Evolutionary conservation across 2,888 invertebrate species (phyloP).

Genomic region (Artemia sp.): DNA sequence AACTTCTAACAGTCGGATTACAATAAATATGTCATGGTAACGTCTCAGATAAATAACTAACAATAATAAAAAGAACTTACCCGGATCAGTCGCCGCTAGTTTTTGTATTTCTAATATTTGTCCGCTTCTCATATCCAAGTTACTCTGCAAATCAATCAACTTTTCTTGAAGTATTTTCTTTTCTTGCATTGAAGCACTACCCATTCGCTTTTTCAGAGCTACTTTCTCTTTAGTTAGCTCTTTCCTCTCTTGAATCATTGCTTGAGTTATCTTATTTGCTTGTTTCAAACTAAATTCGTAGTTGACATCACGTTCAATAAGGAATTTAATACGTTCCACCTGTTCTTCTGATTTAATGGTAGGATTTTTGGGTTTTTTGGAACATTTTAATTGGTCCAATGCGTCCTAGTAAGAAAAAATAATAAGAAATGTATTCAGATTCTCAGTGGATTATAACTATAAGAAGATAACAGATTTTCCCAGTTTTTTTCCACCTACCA

Average conservation of each 20-base stretch:
- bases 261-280: not conserved
- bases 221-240: not conserved
- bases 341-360: not conserved
- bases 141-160: not conserved
- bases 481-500: too few relatives aligned
- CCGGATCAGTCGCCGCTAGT: not conserved
- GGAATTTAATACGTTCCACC: not conserved
- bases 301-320: not conserved
- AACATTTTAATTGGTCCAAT: too few relatives aligned
- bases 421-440: too few relatives aligned
- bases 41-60: too few relatives aligned
- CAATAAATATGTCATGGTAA: too few relatives aligned
- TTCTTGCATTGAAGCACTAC: not conserved
- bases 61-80: not conserved
- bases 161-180: not conserved
- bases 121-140: not conserved
- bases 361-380: not conserved
- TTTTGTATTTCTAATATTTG: conserved; percentile 6
- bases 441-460: too few relatives aligned
- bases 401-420: too few relatives aligned
- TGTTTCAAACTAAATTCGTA: not conserved
- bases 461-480: too few relatives aligned
- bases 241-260: not conserved
- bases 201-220: not conserved
- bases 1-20: too few relatives aligned